Percentiles rank a stretch among this genome's conserved stretches.
Evolutionary conservation across 1,140 invertebrate species (phyloP).

Genomic region (Colletes latitarsis): DNA sequence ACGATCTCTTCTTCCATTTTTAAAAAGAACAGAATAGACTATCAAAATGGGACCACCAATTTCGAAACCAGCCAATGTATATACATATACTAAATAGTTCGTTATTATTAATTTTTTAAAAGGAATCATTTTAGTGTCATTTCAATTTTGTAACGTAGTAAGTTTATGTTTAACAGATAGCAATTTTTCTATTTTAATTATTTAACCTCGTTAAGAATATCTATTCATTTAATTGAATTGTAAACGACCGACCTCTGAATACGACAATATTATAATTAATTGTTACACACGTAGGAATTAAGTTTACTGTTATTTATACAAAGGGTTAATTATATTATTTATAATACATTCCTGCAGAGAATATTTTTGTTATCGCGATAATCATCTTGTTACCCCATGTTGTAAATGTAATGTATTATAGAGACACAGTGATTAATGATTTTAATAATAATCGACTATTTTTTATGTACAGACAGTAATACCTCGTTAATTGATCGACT

Average conservation of each 20-base stretch:
- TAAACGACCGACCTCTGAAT: conserved; percentile 24
- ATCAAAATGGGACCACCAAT: too few species aligned
- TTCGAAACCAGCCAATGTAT: too few species aligned
- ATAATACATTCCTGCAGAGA: conserved; percentile 41
- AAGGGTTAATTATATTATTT: conserved; percentile 48
- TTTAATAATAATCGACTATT: conserved; percentile 17
- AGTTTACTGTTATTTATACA: conserved; percentile 40
- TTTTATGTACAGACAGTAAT: conserved; percentile 5
- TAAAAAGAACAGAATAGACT: background rate
- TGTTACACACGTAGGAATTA: conserved; percentile 20
- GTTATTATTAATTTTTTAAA: background rate
- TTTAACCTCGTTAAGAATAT: background rate
- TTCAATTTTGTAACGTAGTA: background rate
- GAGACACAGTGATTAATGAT: conserved; percentile 4
- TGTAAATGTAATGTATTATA: conserved; percentile 38
- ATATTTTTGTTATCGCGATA: conserved; percentile 44
- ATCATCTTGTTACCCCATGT: conserved; percentile 26
- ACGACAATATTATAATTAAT: conserved; percentile 1
- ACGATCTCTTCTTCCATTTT: background rate
- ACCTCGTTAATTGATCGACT: background rate
- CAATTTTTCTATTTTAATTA: conserved; percentile 1
- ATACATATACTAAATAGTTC: background rate
- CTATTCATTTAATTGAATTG: conserved; percentile 6
- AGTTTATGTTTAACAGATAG: background rate
- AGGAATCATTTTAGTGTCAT: background rate